phyloP scores from a whole-genome alignment of 2,797 vertebrate species.

The Sebastes matsubarae region DNA sequence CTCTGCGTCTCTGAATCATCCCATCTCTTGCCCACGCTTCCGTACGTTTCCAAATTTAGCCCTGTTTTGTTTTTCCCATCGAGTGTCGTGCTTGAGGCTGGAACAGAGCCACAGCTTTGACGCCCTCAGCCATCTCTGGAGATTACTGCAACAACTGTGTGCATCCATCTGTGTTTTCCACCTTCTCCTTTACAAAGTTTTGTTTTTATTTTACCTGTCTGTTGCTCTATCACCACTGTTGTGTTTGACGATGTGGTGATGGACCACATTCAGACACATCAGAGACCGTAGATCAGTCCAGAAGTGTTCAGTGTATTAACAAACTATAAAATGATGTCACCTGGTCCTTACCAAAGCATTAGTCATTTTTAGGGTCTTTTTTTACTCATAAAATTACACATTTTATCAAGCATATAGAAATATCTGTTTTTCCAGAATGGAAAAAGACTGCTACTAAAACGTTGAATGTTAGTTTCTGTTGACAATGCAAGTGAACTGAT shows the following conservation, averaged over 20 bases:
- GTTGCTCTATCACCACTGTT: background rate
- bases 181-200: constrained; percentile 8
- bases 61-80: constrained; percentile 50
- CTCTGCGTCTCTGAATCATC: constrained; percentile 61
- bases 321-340: background rate
- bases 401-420: background rate
- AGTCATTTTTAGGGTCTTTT: background rate
- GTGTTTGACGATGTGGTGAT: constrained; percentile 23
- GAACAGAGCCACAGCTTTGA: constrained; percentile 44
- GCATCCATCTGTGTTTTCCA: constrained; percentile 57
- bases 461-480: background rate
- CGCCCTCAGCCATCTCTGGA: constrained; percentile 50
- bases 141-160: constrained; percentile 42
- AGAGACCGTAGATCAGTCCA: background rate
- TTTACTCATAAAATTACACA: background rate
- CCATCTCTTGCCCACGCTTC: constrained; percentile 53
- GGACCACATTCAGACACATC: background rate
- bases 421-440: background rate
- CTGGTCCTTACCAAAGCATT: background rate
- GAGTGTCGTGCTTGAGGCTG: constrained; percentile 30
- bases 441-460: background rate
- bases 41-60: constrained; percentile 59
- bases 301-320: background rate
- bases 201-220: constrained; percentile 1
- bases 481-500: background rate